Evolutionary conservation across 2,888 invertebrate genomes (phyloP), one percentile per base, ranked within the genome.

Genomic region (Synergus japonicus): DNA sequence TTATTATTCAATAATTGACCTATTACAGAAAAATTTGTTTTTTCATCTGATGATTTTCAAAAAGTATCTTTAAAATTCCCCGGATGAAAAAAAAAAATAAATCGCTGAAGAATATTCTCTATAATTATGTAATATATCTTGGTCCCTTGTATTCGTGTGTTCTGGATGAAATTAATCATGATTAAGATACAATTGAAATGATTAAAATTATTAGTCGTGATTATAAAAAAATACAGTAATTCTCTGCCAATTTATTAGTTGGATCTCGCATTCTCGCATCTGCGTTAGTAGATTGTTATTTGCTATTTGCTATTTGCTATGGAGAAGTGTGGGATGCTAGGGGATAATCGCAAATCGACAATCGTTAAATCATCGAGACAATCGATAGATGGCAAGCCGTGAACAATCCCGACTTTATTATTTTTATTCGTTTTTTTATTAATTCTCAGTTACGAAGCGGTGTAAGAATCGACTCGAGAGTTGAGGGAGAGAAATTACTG

Each of bases 331-430:
- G 79, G 77, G 69, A 78, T 77, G 76, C 49, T 37, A 12, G 77
- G 69, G 46, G 44, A 81, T 83, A 82, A 88, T 88, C 85, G 85
- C 81, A 83, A 83, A 86, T 86, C 83, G 85, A 79, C 83, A 83
- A 82, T 83, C 86, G 86, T 86, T 87, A 86, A 87, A 86, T 89
- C 84, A 87, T 87, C 82, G 81, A 80, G 85, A 85, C 86, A 85
- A 85, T 87, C 86, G 84, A 83, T 60, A 29, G 29, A 15, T 15
- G 69, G 29, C 54, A 73, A 37, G 18, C 37, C 54, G 73, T 41
- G 54, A 54, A 73, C 9, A 73, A 54, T 29, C 37, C 37, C 54
- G n/a, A 10, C 49, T 73, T 54, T 73, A 73, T 41, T 73, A 41
- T 73, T 73, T 73, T 73, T 29, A 54, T 69, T 69, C 29, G 22